Conservation (phyloP, 2,888 invertebrate species). For the Aleiodes testaceus region DNA sequence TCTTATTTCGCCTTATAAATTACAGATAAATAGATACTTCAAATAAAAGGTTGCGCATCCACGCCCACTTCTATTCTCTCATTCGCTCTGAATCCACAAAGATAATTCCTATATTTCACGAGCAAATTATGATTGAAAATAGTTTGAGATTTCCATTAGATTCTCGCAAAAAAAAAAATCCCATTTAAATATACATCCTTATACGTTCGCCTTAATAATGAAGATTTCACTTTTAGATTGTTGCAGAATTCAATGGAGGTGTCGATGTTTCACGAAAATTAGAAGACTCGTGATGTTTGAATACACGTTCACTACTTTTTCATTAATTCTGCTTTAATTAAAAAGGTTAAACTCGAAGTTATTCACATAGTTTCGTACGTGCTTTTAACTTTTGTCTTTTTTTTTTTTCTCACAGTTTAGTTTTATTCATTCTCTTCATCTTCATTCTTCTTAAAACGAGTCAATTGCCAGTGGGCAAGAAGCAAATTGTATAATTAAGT, state of each 20-base stretch:
- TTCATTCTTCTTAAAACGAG: too few species aligned
- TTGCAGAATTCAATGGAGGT: conserved; percentile 55
- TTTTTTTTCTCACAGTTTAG: not conserved
- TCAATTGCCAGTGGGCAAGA: not conserved
- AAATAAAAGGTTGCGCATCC: too few species aligned
- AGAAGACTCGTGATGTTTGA: conserved; percentile 54
- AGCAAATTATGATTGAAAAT: too few species aligned
- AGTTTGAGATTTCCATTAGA: conserved; percentile 23
- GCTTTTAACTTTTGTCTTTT: not conserved
- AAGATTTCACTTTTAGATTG: conserved; percentile 41
- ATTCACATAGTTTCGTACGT: not conserved
- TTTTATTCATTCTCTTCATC: not conserved
- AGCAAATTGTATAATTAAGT: conserved; percentile 12
- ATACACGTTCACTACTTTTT: conserved; percentile 57
- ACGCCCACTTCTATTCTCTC: too few species aligned
- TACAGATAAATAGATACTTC: too few species aligned
- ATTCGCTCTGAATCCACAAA: too few species aligned
- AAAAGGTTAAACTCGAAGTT: conserved; percentile 28
- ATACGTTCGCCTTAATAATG: conserved; percentile 19
- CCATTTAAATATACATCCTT: conserved; percentile 12
- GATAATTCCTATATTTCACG: too few species aligned
- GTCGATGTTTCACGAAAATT: conserved; percentile 57
- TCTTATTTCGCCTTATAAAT: too few species aligned
- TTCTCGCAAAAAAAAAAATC: not conserved
- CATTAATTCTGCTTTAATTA: conserved; percentile 50